phyloP scores from a whole-genome alignment of 2,888 invertebrate genomes.

The Stictocephala bisonia region DNA sequence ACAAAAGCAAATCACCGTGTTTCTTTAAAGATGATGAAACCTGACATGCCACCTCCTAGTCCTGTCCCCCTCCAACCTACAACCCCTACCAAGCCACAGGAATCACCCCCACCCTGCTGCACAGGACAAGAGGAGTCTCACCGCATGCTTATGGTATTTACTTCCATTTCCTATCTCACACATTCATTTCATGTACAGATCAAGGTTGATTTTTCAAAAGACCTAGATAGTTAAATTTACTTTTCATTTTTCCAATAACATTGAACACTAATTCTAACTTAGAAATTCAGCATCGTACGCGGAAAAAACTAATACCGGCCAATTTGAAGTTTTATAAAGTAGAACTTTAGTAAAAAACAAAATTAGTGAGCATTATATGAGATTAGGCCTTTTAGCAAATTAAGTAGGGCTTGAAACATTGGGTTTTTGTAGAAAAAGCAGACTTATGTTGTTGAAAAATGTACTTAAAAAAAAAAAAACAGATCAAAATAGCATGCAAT shows the following conservation, averaged over 20 bases:
- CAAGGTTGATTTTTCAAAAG: constrained; percentile 11
- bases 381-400: no score
- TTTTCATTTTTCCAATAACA: neutral
- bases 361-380: no score
- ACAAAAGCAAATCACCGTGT: constrained; percentile 34
- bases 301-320: neutral
- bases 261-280: neutral
- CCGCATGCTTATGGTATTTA: constrained; percentile 45
- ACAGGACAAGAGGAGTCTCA: constrained; percentile 42
- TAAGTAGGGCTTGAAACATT: no score
- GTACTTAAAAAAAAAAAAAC: no score
- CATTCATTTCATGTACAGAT: constrained; percentile 28
- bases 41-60: constrained; percentile 1
- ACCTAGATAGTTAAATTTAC: neutral
- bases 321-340: neutral
- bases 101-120: constrained; percentile 4
- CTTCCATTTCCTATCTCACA: constrained; percentile 43
- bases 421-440: no score
- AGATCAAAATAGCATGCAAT: no score
- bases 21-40: neutral
- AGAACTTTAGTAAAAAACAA: neutral
- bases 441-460: no score
- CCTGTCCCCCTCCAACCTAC: neutral
- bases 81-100: neutral
- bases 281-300: neutral